phyloP scores from a whole-genome alignment of 2,888 invertebrate species.

The Scaptomyza cyrtandrae region DNA sequence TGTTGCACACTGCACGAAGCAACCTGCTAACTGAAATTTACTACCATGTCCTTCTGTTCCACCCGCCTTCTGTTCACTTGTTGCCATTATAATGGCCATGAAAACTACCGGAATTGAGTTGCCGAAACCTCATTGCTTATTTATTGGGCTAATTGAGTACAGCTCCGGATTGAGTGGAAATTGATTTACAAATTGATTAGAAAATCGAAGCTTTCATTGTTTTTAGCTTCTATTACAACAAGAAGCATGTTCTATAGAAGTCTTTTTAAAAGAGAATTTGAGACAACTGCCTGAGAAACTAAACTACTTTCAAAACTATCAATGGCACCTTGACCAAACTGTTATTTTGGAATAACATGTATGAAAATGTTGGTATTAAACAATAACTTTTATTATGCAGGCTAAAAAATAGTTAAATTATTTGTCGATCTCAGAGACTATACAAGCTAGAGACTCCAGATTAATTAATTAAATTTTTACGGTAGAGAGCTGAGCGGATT shows the following conservation, averaged over 20 bases:
- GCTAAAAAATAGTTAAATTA: too few species aligned
- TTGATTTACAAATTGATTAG: slow-evolving; percentile 16
- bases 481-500: too few species aligned
- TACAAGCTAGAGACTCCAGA: too few species aligned
- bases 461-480: too few species aligned
- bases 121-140: slow-evolving; percentile 45
- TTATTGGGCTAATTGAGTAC: slow-evolving; percentile 66
- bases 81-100: slow-evolving; percentile 58
- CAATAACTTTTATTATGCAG: too few species aligned
- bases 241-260: background rate
- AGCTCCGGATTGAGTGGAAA: slow-evolving; percentile 9
- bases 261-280: background rate
- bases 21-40: slow-evolving; percentile 18
- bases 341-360: too few species aligned
- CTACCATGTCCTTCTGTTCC: background rate
- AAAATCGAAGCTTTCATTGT: background rate
- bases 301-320: too few species aligned
- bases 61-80: slow-evolving; percentile 49
- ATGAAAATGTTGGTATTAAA: too few species aligned
- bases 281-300: background rate
- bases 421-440: too few species aligned
- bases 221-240: background rate
- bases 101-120: slow-evolving; percentile 42
- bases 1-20: slow-evolving; percentile 36
- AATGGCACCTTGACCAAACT: too few species aligned